Base-by-base conservation (phyloP, 2,113 vertebrate species). In the Gobius niger region DNA sequence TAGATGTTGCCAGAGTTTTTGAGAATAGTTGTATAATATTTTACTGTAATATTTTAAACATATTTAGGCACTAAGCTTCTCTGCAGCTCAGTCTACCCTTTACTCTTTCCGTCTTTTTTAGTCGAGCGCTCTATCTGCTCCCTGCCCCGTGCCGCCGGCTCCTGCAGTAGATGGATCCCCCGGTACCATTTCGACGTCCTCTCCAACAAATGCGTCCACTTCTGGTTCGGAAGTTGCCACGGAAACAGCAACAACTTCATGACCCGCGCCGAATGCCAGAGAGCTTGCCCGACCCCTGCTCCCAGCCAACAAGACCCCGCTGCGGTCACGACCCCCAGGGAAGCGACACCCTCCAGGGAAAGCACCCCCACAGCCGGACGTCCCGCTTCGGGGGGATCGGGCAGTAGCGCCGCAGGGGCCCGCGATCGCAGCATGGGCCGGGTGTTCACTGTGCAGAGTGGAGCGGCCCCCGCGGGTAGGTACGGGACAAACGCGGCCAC, bases 171-270 rank as follows among this genome's bases (percentile, higher is more conserved):
- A 78, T 99, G 96, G 96, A 89, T 89, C 0, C 81, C 93, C 0
- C 95, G 90, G 51, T 98, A 94, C 94, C 95, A 96, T 90, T 96
- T 93, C 0, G 82, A 98, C 13, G 13, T 92, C n/a, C 76, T 92
- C 0, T 89, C 94, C 62, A 92, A 92, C 52, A 91, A 74, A 70
- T 99, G 98, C 64, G 90, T 90, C 68, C 93, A 96, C n/a, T 99
- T 99, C 88, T 99, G 98, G 98, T 98, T 94, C 0, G 96, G 98
- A 0, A 91, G 95, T 52, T 99, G 98, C 85, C 92, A 96, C 0
- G 97, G 98, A 73, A 99, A 99, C 44, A 91, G 75, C 80, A 99
- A 99, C 86, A 98, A 94, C 90, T 99, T 98, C 63, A 59, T 82
- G 57, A 92, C 93, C 0, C 91, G 93, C 74, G 92, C 92, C 7